Percentiles rank a stretch among this genome's conserved stretches.
Evolutionary conservation across 2,797 vertebrate species (phyloP).

Genomic region (Ficedula albicollis): DNA sequence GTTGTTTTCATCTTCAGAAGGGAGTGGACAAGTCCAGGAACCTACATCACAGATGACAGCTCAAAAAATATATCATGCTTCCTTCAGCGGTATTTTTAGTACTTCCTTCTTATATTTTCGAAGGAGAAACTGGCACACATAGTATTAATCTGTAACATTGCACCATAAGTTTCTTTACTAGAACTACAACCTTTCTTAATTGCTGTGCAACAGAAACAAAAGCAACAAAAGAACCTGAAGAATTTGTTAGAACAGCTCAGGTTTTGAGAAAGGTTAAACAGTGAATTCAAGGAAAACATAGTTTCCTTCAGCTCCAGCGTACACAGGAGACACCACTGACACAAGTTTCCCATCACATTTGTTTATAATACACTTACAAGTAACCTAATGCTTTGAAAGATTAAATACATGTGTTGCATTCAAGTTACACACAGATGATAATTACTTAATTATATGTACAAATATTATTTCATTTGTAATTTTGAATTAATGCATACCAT

Average conservation of each 20-base stretch:
- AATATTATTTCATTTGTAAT: constrained; percentile 56
- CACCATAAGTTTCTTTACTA: neutral
- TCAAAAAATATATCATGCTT: neutral
- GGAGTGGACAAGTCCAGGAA: neutral
- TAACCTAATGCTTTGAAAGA: constrained; percentile 31
- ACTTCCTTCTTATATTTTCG: neutral
- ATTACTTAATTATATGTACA: constrained; percentile 60
- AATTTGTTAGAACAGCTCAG: neutral
- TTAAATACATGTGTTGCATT: constrained; percentile 38
- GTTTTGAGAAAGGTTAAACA: neutral
- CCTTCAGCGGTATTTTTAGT: neutral
- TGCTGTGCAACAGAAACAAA: neutral
- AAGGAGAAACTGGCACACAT: neutral
- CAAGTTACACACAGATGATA: neutral
- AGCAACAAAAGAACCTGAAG: neutral
- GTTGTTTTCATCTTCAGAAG: neutral
- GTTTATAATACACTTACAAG: constrained; percentile 31
- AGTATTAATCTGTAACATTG: neutral
- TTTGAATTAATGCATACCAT: constrained; percentile 40
- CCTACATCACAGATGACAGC: neutral
- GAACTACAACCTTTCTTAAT: neutral
- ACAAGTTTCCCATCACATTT: constrained; percentile 17
- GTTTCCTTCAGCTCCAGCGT: neutral
- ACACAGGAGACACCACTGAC: neutral
- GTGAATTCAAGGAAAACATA: neutral